Evolutionary conservation across 2,113 vertebrate genomes (phyloP), one percentile per base, ranked within the genome.

Genomic region (Cottus gobio): DNA sequence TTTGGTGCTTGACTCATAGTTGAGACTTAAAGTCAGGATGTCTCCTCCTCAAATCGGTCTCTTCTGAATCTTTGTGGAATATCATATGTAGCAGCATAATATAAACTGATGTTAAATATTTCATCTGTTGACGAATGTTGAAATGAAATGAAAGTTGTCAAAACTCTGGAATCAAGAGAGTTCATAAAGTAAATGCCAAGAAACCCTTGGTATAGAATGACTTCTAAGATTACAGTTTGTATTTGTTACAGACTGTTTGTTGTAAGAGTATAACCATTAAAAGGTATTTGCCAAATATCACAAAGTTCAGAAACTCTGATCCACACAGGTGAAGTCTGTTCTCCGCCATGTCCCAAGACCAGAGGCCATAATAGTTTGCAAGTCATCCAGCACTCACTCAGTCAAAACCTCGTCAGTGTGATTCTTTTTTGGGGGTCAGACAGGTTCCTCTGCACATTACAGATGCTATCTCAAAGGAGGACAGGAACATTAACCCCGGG

Each of bases 381-480:
- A 71, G 69, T n/a, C 10, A 34, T 75, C 60, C 73, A 63, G 24
- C 61, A 18, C 46, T 71, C 69, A 73, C 62, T 34, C 69, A 71
- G 75, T 50, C 64, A 63, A 44, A 62, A 78, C 42, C 15, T 79
- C 75, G 71, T 61, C 13, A 42, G 30, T 58, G 71, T 58, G 71
- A 48, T 31, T 9, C 9, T 1, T 5, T 2, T 7, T 4, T 0
- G 52, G 24, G 39, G 61, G 42, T 80, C 82, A 42, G 84, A 83
- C 82, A 50, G 74, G 79, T 90, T 90, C 79, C 77, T 71, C 84
- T 82, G 71, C 68, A 84, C 64, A 65, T 83, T 77, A 69, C 69
- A 81, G 86, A 91, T 92, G 65, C 22, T 90, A 91, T 92, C 88
- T 88, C 72, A 61, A 85, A 87, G 85, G 79, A 71, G 26, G 22